phyloP scores from a whole-genome alignment of 92 coral and sea anemone genomes.

The Virgularia gustaviana region DNA sequence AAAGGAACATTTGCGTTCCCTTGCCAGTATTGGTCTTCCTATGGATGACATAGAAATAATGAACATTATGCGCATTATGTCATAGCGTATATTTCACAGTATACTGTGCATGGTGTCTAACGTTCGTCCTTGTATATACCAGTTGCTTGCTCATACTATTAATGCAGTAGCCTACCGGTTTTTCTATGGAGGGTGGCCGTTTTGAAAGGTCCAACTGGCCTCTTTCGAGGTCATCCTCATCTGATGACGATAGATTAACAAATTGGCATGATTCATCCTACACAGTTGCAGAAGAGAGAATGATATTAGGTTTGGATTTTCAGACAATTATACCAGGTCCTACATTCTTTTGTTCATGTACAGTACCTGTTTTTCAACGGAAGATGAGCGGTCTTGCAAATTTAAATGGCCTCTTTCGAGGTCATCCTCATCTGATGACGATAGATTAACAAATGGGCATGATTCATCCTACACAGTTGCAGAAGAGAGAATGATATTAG shows the following conservation, averaged over 20 bases:
- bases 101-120: no score
- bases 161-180: no score
- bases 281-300: not conserved
- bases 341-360: no score
- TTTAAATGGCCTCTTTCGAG: not conserved
- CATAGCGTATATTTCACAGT: no score
- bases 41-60: no score
- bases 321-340: not conserved
- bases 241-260: constrained; percentile 6
- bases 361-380: no score
- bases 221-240: not conserved
- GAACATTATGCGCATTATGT: no score
- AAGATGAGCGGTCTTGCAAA: not conserved
- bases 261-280: not conserved
- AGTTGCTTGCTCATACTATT: no score
- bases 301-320: not conserved
- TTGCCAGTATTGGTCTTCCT: constrained; percentile 25
- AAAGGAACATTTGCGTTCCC: constrained; percentile 30
- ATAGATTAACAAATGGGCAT: constrained; percentile 3
- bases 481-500: not conserved
- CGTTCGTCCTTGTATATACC: no score
- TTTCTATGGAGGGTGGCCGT: no score
- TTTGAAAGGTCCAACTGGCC: not conserved
- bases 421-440: constrained; percentile 1
- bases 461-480: not conserved